Evolutionary conservation across 64 coral and sea anemone species (phyloP).

Genomic region (Actinia equina): DNA sequence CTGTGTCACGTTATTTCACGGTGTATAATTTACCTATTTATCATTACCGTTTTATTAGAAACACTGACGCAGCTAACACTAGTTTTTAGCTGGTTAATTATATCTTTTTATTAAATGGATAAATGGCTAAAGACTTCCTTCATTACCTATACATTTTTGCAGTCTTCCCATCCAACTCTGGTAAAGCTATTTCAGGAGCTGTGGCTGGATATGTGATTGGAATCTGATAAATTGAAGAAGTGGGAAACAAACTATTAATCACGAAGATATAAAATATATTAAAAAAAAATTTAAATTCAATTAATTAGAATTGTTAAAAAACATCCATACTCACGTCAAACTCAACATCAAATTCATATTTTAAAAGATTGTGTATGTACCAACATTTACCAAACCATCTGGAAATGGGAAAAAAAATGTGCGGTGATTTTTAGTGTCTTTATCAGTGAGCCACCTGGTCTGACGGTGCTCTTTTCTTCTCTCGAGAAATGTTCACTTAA

Average conservation of each 20-base stretch:
- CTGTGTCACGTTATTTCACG: too few relatives aligned
- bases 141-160: constrained; percentile 99
- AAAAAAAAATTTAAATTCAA: neutral
- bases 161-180: constrained; percentile 99
- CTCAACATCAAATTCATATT: constrained; percentile 99
- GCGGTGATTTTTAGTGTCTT: too few relatives aligned
- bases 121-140: neutral
- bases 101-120: too few relatives aligned
- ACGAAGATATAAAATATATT: neutral
- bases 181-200: constrained; percentile 97
- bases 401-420: neutral
- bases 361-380: constrained; percentile 96
- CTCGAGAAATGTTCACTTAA: neutral
- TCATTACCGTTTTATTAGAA: too few relatives aligned
- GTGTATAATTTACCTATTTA: too few relatives aligned
- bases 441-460: too few relatives aligned
- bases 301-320: neutral
- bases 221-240: constrained; percentile 44
- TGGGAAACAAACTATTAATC: neutral
- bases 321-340: constrained; percentile 93
- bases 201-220: constrained; percentile 98
- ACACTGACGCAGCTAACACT: too few relatives aligned
- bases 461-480: too few relatives aligned
- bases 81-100: too few relatives aligned
- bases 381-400: constrained; percentile 99